Evolutionary conservation across 2,888 invertebrate genomes (phyloP).

Genomic region (Leucophenga maculata): DNA sequence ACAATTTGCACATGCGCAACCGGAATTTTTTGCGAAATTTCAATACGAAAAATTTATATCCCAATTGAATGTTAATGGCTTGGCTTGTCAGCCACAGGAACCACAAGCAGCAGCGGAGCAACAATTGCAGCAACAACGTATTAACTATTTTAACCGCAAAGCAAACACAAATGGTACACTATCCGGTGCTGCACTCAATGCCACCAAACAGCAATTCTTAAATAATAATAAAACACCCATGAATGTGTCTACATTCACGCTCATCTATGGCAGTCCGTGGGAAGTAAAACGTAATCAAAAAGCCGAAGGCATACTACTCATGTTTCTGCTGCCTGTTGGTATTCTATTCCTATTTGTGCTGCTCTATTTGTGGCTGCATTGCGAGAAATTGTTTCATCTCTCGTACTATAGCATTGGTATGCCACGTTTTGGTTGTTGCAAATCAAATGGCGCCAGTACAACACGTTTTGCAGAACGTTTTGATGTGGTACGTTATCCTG

Average conservation of each 20-base stretch:
- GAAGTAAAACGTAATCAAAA: constrained; percentile 66
- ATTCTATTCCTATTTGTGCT: constrained; percentile 67
- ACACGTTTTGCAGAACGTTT: constrained; percentile 61
- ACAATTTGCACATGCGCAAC: constrained; percentile 61
- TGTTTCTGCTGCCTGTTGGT: constrained; percentile 68
- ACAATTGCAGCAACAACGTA: too few species aligned
- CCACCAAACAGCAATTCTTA: neutral
- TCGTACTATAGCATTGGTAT: constrained; percentile 62
- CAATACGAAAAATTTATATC: constrained; percentile 69
- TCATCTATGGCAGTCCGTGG: constrained; percentile 62
- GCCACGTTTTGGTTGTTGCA: constrained; percentile 40
- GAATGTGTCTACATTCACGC: constrained; percentile 57
- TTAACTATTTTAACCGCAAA: too few species aligned
- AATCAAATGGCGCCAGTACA: constrained; percentile 29
- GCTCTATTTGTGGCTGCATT: constrained; percentile 69
- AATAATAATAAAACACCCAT: constrained; percentile 33
- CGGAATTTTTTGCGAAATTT: constrained; percentile 66
- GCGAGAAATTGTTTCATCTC: constrained; percentile 67
- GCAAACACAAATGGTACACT: neutral
- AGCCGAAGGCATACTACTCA: constrained; percentile 66
- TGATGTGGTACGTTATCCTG: constrained; percentile 61
- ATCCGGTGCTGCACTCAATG: neutral
- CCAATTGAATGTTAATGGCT: constrained; percentile 69
- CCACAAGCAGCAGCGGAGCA: constrained; percentile 12
- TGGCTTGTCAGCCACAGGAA: constrained; percentile 61